Evolutionary conservation across 2,888 invertebrate species (phyloP), one percentile per base, ranked within the genome.

Genomic region (Tromatobia lineatoria): DNA sequence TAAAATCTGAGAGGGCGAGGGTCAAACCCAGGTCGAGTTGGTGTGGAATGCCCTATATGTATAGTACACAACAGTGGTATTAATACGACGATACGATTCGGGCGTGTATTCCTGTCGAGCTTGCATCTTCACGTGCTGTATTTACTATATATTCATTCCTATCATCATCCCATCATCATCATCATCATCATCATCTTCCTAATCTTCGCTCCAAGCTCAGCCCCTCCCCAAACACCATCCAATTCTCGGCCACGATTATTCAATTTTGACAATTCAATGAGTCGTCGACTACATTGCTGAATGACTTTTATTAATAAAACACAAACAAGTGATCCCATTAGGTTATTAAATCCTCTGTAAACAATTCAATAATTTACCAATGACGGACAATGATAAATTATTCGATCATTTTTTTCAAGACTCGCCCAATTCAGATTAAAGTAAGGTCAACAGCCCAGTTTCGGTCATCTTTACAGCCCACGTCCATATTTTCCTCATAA

Each of bases 81-180:
- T 52, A 71, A 80, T 71, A 71, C 52, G 71, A 80, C 57, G 80
- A 69, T 73, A 74, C 34, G 67, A 74, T 67, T 74, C 83, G 80
- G 76, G 80, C 80, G 80, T 83, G 67, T 77, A 83, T 82, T 83
- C 83, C 82, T 82, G 85, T 86, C 86, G 86, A 85, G 86, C 87
- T 87, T 86, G 85, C 81, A 85, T 80, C 73, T 71, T 74, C 66
- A 67, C 73, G 66, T 66, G 54, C 59, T 80, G 59, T 75, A 80
- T 69, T 66, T 47, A 73, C 67, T 74, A 50, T 61, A 59, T 67
- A 64, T 54, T 15, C 66, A 77, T 78, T 81, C 78, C 84, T 74
- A 80, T 74, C 80, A 70, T 83, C 76, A 73, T 82, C 57, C 74
- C 23, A 74, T 75, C 74, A 79, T 61, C 69, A 59, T 78, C 61